Conservation (phyloP, 2,888 invertebrate genomes). For the Altica lythri region DNA sequence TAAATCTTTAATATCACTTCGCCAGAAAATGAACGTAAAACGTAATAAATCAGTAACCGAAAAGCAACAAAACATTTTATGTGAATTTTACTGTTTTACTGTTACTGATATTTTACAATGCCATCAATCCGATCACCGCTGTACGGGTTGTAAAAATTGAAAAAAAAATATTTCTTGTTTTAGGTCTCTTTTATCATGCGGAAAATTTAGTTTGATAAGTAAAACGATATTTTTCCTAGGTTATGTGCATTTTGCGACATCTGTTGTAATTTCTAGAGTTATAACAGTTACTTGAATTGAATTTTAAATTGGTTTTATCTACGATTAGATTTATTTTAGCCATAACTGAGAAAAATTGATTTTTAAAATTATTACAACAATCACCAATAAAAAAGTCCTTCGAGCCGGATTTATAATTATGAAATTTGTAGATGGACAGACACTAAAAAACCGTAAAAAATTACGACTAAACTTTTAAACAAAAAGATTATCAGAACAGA, state of each 20-base stretch:
- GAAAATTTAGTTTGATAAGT: constrained; percentile 14
- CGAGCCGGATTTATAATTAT: no score
- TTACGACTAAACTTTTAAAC: no score
- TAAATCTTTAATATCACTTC: constrained; percentile 9
- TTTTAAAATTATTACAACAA: no score
- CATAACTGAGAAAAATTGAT: no score
- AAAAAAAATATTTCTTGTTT: constrained; percentile 19
- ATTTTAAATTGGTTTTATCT: no score
- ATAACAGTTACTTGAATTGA: no score
- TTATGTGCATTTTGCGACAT: constrained; percentile 5
- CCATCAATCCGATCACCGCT: constrained; percentile 11
- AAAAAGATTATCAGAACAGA: no score
- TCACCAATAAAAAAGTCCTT: no score
- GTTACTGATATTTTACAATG: constrained; percentile 16
- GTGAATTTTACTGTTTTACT: constrained; percentile 9
- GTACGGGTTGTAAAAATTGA: constrained; percentile 1
- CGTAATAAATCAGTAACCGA: constrained; percentile 17
- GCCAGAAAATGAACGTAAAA: constrained; percentile 1
- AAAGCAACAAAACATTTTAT: constrained; percentile 15
- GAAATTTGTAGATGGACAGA: no score
- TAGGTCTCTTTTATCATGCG: constrained; percentile 10
- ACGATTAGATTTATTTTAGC: no score
- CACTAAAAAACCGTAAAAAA: no score
- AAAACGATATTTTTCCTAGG: constrained; percentile 10
- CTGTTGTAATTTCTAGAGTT: no score